A percentile compares a stretch with the other conserved stretches of the same genome.
Evolutionary conservation across 2,888 invertebrate genomes (phyloP).

Genomic region (Brachypalpus laphriformis): DNA sequence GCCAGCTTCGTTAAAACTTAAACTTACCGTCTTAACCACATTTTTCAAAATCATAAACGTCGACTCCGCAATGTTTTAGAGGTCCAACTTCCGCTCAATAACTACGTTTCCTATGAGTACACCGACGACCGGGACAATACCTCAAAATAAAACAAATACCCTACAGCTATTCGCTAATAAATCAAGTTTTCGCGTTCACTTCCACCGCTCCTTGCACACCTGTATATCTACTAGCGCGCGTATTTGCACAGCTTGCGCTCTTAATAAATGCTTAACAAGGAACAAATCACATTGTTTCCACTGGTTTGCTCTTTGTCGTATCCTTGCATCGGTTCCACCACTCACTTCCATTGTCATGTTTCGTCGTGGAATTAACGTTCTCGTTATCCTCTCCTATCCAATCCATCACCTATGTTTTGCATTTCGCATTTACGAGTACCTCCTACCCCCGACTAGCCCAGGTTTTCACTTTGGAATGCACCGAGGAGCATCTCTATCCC

Average conservation of each 20-base stretch:
- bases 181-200: neutral
- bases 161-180: neutral
- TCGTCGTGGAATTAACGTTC: constrained; percentile 65
- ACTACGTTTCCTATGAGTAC: neutral
- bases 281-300: constrained; percentile 72
- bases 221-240: neutral
- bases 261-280: constrained; percentile 52
- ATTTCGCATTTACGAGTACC: constrained; percentile 4
- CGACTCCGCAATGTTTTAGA: neutral
- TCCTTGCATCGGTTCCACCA: constrained; percentile 36
- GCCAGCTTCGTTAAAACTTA: neutral
- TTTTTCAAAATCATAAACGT: neutral
- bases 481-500: neutral
- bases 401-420: constrained; percentile 43
- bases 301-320: constrained; percentile 64
- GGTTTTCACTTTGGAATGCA: constrained; percentile 3
- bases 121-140: neutral
- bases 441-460: too few species aligned
- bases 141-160: neutral
- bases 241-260: constrained; percentile 7
- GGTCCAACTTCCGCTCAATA: neutral
- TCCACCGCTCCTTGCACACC: neutral
- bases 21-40: neutral
- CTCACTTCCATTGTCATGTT: constrained; percentile 54
- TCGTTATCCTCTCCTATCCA: constrained; percentile 56